Conservation (phyloP, 1,140 invertebrate genomes). For the Thereuonema tuberculata region DNA sequence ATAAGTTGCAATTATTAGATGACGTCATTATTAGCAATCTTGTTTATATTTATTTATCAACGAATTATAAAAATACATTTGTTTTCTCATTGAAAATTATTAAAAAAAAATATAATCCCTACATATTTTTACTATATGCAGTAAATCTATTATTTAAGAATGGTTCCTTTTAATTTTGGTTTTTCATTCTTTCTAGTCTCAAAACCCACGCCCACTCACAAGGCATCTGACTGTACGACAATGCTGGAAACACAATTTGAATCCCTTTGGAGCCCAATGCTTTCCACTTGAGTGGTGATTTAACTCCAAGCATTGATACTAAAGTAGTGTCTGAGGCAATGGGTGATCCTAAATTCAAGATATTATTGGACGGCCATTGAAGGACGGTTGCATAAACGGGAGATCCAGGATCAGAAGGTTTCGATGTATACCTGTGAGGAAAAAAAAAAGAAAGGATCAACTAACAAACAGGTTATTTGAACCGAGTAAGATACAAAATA, state of each 20-base stretch:
- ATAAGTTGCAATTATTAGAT: too few species aligned
- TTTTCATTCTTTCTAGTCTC: neutral
- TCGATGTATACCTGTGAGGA: slow-evolving; percentile 5
- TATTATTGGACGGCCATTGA: slow-evolving; percentile 46
- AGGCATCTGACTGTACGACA: neutral
- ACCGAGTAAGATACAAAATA: neutral
- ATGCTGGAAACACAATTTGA: neutral
- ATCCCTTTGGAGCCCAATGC: neutral
- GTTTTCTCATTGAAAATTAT: too few species aligned
- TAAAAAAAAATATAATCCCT: too few species aligned
- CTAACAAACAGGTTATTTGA: neutral
- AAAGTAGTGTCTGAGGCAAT: slow-evolving; percentile 16
- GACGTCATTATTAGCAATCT: too few species aligned
- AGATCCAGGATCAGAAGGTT: neutral
- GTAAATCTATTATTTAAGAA: too few species aligned
- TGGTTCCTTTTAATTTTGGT: too few species aligned
- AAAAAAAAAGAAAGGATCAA: neutral
- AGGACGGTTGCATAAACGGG: slow-evolving; percentile 38
- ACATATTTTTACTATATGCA: too few species aligned
- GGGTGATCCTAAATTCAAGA: slow-evolving; percentile 36
- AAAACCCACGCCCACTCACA: slow-evolving; percentile 8
- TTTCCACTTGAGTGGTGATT: neutral
- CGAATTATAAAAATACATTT: too few species aligned
- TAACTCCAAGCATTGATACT: slow-evolving; percentile 25
- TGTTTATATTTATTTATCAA: too few species aligned